Evolutionary conservation across 2,113 vertebrate genomes (phyloP), one percentile per base, ranked within the genome.

Genomic region (Brachionichthys hirsutus): DNA sequence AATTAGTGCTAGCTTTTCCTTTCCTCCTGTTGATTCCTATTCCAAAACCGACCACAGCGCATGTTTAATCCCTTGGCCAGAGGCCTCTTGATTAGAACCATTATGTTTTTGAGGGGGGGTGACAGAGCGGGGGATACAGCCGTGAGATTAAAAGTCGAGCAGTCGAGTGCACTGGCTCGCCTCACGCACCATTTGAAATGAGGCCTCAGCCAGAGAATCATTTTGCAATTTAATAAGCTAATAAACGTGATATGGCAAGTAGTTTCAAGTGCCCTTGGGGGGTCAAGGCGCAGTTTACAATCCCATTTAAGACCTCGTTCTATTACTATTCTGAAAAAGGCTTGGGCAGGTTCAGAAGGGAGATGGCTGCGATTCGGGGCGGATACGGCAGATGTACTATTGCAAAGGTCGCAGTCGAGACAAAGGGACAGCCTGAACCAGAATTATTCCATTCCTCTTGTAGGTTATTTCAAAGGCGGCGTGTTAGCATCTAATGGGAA

Each of bases 171-270:
- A 43, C 68, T 54, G 16, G 49, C 45, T 60, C 47, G 19, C 74
- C 59, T 70, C 35, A 36, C 15, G 24, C 63, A 17, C 64, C 36
- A 57, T 64, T 70, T 67, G 51, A 84, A 80, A 83, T 65, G 56
- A 86, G 62, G 68, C 59, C 59, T 64, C 59, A 54, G 65, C 54
- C 46, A 49, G 44, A 54, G 43, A 81, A 72, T 83, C 54, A 77
- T 85, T 87, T 80, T 54, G 70, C 62, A 61, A 79, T 84, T 87
- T 85, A 82, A 85, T 83, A 78, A 79, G 72, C 76, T 78, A 85
- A 85, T 81, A 87, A 86, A 86, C 22, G 24, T 67, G 74, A 83
- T 82, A 82, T 69, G 73, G 78, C 70, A 61, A 85, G 68, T 76
- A 59, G 55, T 63, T 85, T 73, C 50, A 30, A 79, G 77, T 68